Evolutionary conservation across 2,797 vertebrate species (phyloP).

Genomic region (Sebastes melanostomus): DNA sequence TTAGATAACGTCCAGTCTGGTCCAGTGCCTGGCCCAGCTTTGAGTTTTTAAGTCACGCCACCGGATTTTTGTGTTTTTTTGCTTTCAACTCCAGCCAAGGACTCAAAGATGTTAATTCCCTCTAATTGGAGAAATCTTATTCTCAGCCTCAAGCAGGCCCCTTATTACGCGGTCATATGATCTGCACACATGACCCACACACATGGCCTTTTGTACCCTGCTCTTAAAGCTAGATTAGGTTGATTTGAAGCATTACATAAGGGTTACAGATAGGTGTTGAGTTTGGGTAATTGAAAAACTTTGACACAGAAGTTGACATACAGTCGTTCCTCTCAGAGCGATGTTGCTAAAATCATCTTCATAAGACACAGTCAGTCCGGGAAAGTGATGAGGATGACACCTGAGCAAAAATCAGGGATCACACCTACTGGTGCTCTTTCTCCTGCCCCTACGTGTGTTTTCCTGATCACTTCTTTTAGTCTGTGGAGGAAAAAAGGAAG

Average conservation of each 20-base stretch:
- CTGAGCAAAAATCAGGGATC: not conserved
- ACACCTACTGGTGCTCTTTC: not conserved
- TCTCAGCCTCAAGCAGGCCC: conserved; percentile 3
- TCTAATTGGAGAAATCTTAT: conserved; percentile 73
- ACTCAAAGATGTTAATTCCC: conserved; percentile 66
- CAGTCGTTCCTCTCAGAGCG: not conserved
- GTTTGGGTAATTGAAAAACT: conserved; percentile 2
- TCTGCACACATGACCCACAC: conserved; percentile 54
- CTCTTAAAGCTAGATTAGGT: conserved; percentile 52
- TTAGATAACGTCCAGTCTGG: conserved; percentile 15
- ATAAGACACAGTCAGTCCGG: not conserved
- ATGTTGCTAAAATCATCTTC: not conserved
- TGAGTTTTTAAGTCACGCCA: conserved; percentile 58
- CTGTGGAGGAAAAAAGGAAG: not conserved
- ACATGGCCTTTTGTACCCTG: conserved; percentile 48
- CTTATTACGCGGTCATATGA: conserved; percentile 59
- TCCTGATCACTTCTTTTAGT: not conserved
- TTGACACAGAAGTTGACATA: no score
- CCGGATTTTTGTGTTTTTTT: conserved; percentile 20
- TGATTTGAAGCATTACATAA: conserved; percentile 32
- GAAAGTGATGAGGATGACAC: not conserved
- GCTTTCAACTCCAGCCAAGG: conserved; percentile 56
- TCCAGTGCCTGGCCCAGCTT: conserved; percentile 34
- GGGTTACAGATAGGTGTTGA: conserved; percentile 4
- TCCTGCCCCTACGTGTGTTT: not conserved